Evolutionary conservation across 2,888 invertebrate species (phyloP).

Genomic region (Drosophila meridiana): DNA sequence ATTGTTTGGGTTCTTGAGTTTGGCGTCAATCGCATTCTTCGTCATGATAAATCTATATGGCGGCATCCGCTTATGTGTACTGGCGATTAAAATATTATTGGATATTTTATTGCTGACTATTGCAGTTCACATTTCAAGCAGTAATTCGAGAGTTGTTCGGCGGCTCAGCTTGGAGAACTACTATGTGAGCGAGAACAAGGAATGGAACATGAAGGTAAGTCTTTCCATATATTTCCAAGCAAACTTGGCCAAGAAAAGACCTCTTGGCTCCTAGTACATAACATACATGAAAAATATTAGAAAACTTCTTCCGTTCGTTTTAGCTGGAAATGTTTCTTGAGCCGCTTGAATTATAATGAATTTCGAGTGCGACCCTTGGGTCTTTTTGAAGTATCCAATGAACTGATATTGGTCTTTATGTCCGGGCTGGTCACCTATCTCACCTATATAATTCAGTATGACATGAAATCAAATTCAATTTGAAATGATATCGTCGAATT

Average conservation of each 20-base stretch:
- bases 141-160: conserved; percentile 43
- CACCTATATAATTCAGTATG: conserved; percentile 64
- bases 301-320: conserved; percentile 1
- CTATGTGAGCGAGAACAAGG: conserved; percentile 39
- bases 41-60: background rate
- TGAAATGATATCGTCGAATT: background rate
- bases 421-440: conserved; percentile 69
- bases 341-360: conserved; percentile 55
- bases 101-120: conserved; percentile 64
- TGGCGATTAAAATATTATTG: conserved; percentile 28
- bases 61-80: background rate
- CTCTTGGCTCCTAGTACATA: background rate
- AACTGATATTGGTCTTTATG: conserved; percentile 63
- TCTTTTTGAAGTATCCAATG: conserved; percentile 70
- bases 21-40: conserved; percentile 34
- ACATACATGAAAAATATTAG: background rate
- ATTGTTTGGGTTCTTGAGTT: conserved; percentile 33
- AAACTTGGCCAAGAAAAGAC: too few species aligned
- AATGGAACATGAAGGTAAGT: conserved; percentile 54
- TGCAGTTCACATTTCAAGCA: conserved; percentile 50
- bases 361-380: conserved; percentile 66
- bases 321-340: conserved; percentile 74
- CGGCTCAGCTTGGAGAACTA: conserved; percentile 62
- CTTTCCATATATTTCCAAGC: too few species aligned
- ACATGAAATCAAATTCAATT: conserved; percentile 29